These are phyloP conservation scores for Chrysolina haemoptera DNA, from an alignment of 2,888 invertebrate species.

Conservation along the genomic window DNA sequence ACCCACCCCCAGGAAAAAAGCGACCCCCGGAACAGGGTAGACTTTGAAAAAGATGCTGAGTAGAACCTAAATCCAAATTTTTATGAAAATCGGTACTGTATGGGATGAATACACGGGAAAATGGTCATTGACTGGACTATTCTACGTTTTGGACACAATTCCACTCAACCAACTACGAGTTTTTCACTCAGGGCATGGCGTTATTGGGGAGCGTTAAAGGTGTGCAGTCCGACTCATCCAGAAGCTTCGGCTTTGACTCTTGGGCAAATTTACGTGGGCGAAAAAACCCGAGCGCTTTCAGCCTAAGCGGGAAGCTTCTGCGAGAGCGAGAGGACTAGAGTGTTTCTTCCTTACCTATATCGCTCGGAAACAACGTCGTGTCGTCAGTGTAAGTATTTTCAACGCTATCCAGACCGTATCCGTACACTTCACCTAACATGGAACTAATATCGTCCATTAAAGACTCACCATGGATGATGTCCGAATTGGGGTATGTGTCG, in stretches of 20 bases:
- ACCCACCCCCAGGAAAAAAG: no score
- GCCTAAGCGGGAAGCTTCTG: constrained; percentile 31
- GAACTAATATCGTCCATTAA: constrained; percentile 86
- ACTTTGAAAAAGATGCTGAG: no score
- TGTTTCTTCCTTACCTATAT: constrained; percentile 57
- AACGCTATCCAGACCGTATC: constrained; percentile 74
- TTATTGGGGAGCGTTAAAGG: constrained; percentile 53
- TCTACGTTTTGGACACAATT: no score
- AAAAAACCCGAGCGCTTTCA: constrained; percentile 9
- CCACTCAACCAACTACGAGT: constrained; percentile 7
- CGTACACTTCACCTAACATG: constrained; percentile 81
- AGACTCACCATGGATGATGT: constrained; percentile 83
- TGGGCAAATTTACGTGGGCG: neutral
- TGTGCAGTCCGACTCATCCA: constrained; percentile 33
- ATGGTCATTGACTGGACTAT: no score
- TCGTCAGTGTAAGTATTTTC: constrained; percentile 79
- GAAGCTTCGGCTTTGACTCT: constrained; percentile 24
- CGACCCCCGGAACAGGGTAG: no score
- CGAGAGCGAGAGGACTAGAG: constrained; percentile 27
- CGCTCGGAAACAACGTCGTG: constrained; percentile 78
- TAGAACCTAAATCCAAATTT: no score
- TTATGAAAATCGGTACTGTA: no score
- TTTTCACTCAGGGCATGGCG: constrained; percentile 49
- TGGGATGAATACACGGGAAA: no score
- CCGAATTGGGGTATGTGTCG: constrained; percentile 81